Evolutionary conservation across 2,797 vertebrate species (phyloP), one percentile per base, ranked within the genome.

Genomic region (Sebastes ruberrimus): DNA sequence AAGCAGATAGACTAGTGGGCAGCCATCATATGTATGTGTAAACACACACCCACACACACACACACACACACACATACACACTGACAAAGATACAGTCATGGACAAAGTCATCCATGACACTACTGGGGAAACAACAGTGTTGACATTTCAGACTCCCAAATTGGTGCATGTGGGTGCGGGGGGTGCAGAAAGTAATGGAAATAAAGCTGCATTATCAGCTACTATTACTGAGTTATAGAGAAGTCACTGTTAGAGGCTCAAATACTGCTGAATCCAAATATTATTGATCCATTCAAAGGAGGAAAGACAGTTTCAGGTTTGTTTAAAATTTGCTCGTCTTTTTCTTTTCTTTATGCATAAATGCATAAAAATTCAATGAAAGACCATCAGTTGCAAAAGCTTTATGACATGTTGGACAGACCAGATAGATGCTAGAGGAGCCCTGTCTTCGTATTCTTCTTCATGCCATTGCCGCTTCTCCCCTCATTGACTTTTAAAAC

Each of bases 131-230:
- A 90, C 70, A 79, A 79, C 56, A n/a, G 56, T 52, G 71, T 74
- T 86, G 84, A 81, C 82, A 88, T 86, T 84, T 90, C 46, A 32
- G 11, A 78, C 20, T 74, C 55, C 6, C 60, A 75, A 75, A 87
- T 70, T 76, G 70, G 70, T 74, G 35, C 6, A 14, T 68, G 81
- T 71, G 0, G 7, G 32, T 30, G 56, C 6, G 2, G 16, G 59
- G n/a, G n/a, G 57, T 10, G 28, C 28, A 61, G 23, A 71, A 25
- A 76, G 61, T 46, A 53, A 25, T 65, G 42, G 63, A 71, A 74
- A 75, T 28, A 9, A n/a, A 81, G 27, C 16, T 20, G 66, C 42
- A 33, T 61, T 46, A 74, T 81, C 32, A 82, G 67, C 33, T 25
- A 16, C 42, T 46, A 56, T 77, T 53, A 72, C 59, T 46, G 46